Percentiles rank a stretch among this genome's conserved stretches.
Evolutionary conservation across 2,113 vertebrate genomes (phyloP).

Genomic region (Bujurquina vittata): DNA sequence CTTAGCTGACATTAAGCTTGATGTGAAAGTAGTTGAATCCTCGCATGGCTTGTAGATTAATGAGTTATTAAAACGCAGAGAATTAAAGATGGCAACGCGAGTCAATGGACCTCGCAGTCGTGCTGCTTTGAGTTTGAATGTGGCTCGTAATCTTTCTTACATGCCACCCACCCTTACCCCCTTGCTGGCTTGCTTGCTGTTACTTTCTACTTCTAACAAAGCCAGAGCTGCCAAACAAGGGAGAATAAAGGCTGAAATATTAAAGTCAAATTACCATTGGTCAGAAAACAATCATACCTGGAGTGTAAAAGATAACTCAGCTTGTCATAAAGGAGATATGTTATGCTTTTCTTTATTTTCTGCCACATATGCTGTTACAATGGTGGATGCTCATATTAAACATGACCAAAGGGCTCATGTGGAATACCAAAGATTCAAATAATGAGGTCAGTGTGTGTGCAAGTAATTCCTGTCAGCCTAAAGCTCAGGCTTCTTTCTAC

Average conservation of each 20-base stretch:
- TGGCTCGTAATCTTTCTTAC: constrained; percentile 15
- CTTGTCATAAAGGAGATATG: background rate
- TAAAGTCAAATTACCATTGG: background rate
- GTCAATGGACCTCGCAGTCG: constrained; percentile 18
- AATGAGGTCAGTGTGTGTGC: background rate
- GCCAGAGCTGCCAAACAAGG: background rate
- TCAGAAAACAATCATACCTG: background rate
- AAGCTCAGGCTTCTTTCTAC: background rate
- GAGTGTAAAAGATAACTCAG: background rate
- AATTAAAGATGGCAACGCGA: constrained; percentile 35
- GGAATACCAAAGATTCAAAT: background rate
- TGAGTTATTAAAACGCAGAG: constrained; percentile 49
- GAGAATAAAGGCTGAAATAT: background rate
- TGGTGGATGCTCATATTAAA: background rate
- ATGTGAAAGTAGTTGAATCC: constrained; percentile 35
- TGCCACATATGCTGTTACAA: background rate
- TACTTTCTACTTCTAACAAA: constrained; percentile 1
- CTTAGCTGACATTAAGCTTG: constrained; percentile 25
- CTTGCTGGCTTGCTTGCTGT: background rate
- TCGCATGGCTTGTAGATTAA: constrained; percentile 32
- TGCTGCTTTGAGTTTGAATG: constrained; percentile 30
- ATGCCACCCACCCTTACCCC: background rate
- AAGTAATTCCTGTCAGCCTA: background rate
- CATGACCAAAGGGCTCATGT: background rate
- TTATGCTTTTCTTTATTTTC: background rate